phyloP scores from a whole-genome alignment of 1,140 invertebrate species.

The Odontomachus brunneus region DNA sequence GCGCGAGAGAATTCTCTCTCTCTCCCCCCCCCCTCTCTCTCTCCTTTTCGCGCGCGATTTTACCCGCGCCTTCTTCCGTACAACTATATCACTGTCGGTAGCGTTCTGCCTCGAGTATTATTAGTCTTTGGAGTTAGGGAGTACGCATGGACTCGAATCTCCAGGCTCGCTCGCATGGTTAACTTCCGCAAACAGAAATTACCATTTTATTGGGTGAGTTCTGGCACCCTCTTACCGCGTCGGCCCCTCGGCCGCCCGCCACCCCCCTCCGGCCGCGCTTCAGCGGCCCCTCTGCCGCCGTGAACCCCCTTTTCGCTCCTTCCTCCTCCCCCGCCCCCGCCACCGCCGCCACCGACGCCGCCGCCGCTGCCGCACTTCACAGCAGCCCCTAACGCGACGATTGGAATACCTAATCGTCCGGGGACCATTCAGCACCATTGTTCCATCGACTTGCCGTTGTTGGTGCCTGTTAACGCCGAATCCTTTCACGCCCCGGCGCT shows the following conservation, averaged over 20 bases:
- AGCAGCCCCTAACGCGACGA: slow-evolving; percentile 80
- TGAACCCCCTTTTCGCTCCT: slow-evolving; percentile 54
- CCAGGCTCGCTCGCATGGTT: slow-evolving; percentile 85
- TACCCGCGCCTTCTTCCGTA: slow-evolving; percentile 55
- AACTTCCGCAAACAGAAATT: slow-evolving; percentile 87
- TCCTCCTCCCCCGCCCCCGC: slow-evolving; percentile 42
- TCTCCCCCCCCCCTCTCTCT: slow-evolving; percentile 23
- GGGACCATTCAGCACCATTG: slow-evolving; percentile 75
- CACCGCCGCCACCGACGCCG: slow-evolving; percentile 52
- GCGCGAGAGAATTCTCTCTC: slow-evolving; percentile 14
- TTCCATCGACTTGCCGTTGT: slow-evolving; percentile 70
- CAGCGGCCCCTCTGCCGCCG: slow-evolving; percentile 51
- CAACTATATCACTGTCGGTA: slow-evolving; percentile 80
- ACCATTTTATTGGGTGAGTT: slow-evolving; percentile 87
- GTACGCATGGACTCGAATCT: slow-evolving; percentile 84
- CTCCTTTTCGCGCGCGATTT: slow-evolving; percentile 14
- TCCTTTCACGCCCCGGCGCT: slow-evolving; percentile 73
- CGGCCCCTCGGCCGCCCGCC: slow-evolving; percentile 63
- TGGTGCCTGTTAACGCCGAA: slow-evolving; percentile 75
- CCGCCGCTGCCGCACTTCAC: slow-evolving; percentile 76
- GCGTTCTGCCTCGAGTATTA: slow-evolving; percentile 77
- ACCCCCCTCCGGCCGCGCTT: slow-evolving; percentile 40
- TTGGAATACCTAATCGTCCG: slow-evolving; percentile 85
- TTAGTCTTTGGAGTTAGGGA: slow-evolving; percentile 84
- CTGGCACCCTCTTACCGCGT: slow-evolving; percentile 80